These are phyloP conservation scores for Pitangus sulphuratus DNA, from an alignment of 2,797 vertebrate species.

Conservation along the genomic window DNA sequence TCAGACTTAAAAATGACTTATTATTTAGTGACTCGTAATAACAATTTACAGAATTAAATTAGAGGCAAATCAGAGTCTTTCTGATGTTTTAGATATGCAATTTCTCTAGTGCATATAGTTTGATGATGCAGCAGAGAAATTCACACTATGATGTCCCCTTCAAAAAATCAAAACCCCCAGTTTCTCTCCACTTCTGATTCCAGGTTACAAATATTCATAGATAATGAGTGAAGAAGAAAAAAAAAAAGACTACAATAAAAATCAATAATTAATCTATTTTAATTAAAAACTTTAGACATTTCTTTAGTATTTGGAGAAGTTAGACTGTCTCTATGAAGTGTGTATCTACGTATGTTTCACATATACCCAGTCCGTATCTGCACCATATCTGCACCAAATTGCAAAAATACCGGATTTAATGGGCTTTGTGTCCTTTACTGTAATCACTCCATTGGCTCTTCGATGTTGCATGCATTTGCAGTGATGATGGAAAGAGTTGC, in stretches of 20 bases:
- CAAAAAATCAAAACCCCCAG: background rate
- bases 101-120: slow-evolving; percentile 4
- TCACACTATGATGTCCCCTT: background rate
- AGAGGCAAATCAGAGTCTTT: slow-evolving; percentile 34
- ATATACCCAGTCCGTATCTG: background rate
- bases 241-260: background rate
- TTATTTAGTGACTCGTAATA: slow-evolving; percentile 41
- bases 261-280: background rate
- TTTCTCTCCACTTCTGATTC: background rate
- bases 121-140: slow-evolving; percentile 9
- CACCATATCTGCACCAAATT: background rate
- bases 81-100: slow-evolving; percentile 8
- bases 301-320: background rate
- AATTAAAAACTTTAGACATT: background rate
- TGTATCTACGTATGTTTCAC: background rate
- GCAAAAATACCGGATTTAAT: slow-evolving; percentile 20
- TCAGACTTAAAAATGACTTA: slow-evolving; percentile 56
- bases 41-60: slow-evolving; percentile 59
- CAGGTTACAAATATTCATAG: slow-evolving; percentile 51
- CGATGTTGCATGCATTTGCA: slow-evolving; percentile 21
- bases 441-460: slow-evolving; percentile 38
- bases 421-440: background rate
- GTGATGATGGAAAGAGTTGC: slow-evolving; percentile 39
- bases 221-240: slow-evolving; percentile 21
- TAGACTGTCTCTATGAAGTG: background rate